A percentile compares a stretch with the other conserved stretches of the same genome.
phyloP scores from a whole-genome alignment of 2,113 vertebrate species.

The Chlamydotis undulata region DNA sequence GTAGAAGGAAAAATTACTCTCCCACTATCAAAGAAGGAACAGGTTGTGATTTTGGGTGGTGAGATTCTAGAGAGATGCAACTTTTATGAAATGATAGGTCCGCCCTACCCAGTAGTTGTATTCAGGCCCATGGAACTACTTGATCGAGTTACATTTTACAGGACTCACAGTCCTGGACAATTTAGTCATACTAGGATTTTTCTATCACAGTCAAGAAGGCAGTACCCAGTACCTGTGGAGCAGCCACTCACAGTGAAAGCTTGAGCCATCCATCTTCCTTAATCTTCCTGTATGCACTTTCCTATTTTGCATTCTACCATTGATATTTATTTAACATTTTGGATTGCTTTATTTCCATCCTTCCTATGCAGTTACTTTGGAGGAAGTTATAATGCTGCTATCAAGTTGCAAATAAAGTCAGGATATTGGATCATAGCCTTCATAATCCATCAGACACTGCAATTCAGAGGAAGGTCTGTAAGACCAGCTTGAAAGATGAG shows the following conservation, averaged over 20 bases:
- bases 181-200: not conserved
- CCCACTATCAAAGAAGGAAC: not conserved
- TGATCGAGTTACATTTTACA: not conserved
- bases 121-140: not conserved
- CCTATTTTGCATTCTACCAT: not conserved
- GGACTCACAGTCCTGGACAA: not conserved
- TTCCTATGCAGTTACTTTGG: not conserved
- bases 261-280: not conserved
- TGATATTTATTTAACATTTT: conserved; percentile 9
- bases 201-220: not conserved
- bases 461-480: conserved; percentile 1
- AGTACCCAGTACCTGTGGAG: not conserved
- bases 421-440: conserved; percentile 21
- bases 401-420: conserved; percentile 41
- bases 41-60: not conserved
- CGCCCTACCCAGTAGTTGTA: not conserved
- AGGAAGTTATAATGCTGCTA: conserved; percentile 26
- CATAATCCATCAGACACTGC: not conserved
- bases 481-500: not conserved
- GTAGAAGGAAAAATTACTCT: not conserved
- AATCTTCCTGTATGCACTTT: not conserved
- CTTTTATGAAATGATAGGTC: not conserved
- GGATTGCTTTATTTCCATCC: conserved; percentile 9
- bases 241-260: not conserved
- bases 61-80: not conserved